phyloP scores from a whole-genome alignment of 2,113 vertebrate species.

The Xenopus borealis region DNA sequence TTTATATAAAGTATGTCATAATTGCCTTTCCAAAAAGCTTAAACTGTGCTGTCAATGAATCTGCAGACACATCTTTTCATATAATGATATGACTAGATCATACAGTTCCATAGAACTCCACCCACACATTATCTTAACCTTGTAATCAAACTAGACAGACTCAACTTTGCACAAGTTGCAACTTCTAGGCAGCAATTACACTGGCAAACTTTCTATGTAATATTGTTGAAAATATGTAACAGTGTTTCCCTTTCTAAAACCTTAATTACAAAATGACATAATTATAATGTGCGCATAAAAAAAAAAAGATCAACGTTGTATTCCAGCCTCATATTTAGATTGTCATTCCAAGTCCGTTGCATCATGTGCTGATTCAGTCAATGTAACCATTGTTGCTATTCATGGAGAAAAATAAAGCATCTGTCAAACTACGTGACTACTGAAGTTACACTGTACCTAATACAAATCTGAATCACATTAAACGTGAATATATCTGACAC shows the following conservation, averaged over 20 bases:
- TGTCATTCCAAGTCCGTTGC: conserved; percentile 22
- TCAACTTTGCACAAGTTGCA: neutral
- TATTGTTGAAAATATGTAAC: conserved; percentile 14
- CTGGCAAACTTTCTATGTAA: conserved; percentile 1
- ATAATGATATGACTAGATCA: neutral
- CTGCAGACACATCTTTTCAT: neutral
- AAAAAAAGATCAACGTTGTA: conserved; percentile 19
- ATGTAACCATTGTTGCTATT: conserved; percentile 15
- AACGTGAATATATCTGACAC: conserved; percentile 10
- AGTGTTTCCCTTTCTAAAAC: conserved; percentile 9
- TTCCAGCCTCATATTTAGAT: conserved; percentile 12
- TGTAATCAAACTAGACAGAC: conserved; percentile 6
- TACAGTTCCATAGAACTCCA: too few species aligned
- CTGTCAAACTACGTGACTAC: conserved; percentile 5
- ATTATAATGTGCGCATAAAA: conserved; percentile 16
- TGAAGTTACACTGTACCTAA: conserved; percentile 12
- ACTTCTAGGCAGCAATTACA: conserved; percentile 10
- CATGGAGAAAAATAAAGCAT: conserved; percentile 16
- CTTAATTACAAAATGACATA: conserved; percentile 34
- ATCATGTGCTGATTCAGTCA: conserved; percentile 15
- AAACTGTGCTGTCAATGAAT: conserved; percentile 1
- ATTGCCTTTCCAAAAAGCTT: neutral
- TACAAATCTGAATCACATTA: conserved; percentile 6
- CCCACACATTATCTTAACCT: neutral
- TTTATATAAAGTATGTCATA: neutral